These are phyloP conservation scores for Echiichthys vipera DNA, from an alignment of 2,797 vertebrate genomes.

Conservation along the genomic window DNA sequence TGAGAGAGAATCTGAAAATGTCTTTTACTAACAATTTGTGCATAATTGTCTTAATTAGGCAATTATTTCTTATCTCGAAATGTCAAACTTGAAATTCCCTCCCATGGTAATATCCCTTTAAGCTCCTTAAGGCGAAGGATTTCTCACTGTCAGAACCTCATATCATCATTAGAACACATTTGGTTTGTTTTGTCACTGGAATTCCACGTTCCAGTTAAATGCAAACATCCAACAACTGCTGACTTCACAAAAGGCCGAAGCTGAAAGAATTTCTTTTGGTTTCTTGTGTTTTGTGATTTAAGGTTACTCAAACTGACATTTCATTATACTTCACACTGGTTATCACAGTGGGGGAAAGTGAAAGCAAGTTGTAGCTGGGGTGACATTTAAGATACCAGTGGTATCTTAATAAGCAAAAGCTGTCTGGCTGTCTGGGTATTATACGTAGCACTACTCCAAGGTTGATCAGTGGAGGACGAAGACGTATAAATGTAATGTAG, in stretches of 20 bases:
- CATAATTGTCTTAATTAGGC: background rate
- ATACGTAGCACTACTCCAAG: no score
- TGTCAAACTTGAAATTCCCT: background rate
- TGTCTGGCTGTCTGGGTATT: background rate
- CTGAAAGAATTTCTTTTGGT: constrained; percentile 23
- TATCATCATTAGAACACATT: constrained; percentile 21
- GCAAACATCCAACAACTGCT: constrained; percentile 17
- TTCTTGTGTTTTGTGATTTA: background rate
- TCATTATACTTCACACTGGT: constrained; percentile 26
- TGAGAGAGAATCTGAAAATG: constrained; percentile 33
- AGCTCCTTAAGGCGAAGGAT: background rate
- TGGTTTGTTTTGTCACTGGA: constrained; percentile 18
- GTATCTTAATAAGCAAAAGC: constrained; percentile 6
- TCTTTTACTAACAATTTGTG: background rate
- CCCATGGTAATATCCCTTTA: background rate
- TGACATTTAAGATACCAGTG: constrained; percentile 19
- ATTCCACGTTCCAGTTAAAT: constrained; percentile 28
- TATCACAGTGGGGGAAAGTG: background rate
- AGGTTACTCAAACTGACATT: constrained; percentile 20
- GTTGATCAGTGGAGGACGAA: no score
- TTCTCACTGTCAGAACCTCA: background rate
- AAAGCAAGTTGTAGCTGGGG: background rate
- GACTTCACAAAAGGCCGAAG: constrained; percentile 15
- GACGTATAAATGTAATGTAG: no score
- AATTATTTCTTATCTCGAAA: background rate